These are phyloP conservation scores for Nerophis ophidion DNA, from an alignment of 2,113 vertebrate species.

Conservation along the genomic window DNA sequence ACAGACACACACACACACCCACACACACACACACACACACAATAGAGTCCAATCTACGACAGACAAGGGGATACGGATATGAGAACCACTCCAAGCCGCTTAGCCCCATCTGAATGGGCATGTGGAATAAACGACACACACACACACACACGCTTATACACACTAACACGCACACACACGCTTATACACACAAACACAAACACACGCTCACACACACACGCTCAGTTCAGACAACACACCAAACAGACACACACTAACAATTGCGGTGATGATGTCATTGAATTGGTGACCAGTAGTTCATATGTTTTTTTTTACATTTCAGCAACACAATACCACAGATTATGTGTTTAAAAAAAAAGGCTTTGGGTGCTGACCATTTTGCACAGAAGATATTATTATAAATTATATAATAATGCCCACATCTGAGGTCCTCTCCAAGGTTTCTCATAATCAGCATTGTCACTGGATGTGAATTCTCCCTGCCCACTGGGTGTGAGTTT, in stretches of 20 bases:
- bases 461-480: too few species aligned
- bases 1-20: conserved; percentile 13
- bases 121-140: conserved; percentile 35
- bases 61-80: conserved; percentile 59
- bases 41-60: conserved; percentile 46
- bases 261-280: conserved; percentile 2
- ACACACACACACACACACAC: conserved; percentile 20
- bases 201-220: conserved; percentile 7
- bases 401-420: too few species aligned
- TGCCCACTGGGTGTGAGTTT: too few species aligned
- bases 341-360: background rate
- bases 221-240: conserved; percentile 12
- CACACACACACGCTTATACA: conserved; percentile 5
- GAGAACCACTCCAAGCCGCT: conserved; percentile 54
- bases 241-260: conserved; percentile 8
- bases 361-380: too few species aligned
- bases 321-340: background rate
- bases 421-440: too few species aligned
- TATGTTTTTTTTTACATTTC: background rate
- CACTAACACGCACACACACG: conserved; percentile 1
- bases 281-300: conserved; percentile 6
- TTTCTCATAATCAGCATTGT: too few species aligned
- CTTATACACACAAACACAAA: conserved; percentile 5
- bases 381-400: background rate
- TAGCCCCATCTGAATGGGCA: conserved; percentile 48